Percentiles rank a stretch among this genome's conserved stretches.
These are phyloP conservation scores for Pedetes capensis DNA, from an alignment of 2,113 vertebrate species.

Conservation along the genomic window DNA sequence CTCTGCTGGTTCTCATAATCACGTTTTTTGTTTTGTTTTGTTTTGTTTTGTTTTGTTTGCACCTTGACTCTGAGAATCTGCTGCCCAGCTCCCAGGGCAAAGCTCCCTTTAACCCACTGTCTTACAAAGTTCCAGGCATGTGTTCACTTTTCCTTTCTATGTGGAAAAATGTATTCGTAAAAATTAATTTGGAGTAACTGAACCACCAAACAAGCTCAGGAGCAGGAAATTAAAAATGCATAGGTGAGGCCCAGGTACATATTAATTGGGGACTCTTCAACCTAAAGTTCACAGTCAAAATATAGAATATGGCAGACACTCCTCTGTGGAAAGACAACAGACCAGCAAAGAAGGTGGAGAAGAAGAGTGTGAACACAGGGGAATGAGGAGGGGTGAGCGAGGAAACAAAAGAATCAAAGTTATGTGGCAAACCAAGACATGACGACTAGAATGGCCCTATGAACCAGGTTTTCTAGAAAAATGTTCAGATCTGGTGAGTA, in stretches of 20 bases:
- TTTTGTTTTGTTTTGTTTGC: too few species aligned
- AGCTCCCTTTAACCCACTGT: background rate
- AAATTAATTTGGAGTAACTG: background rate
- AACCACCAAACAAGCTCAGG: background rate
- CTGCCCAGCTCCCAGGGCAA: background rate
- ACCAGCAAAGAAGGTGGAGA: background rate
- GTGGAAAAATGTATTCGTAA: background rate
- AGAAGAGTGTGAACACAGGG: background rate
- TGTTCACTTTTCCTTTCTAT: background rate
- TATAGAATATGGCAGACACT: background rate
- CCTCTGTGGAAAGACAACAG: background rate
- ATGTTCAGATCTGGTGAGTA: background rate
- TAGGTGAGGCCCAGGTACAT: background rate
- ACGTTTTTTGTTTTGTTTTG: background rate
- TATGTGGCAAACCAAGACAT: background rate
- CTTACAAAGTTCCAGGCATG: background rate
- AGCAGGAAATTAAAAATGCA: background rate
- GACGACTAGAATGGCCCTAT: background rate
- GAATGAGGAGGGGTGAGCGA: background rate
- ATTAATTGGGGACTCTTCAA: background rate
- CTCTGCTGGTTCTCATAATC: background rate
- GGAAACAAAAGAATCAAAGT: background rate
- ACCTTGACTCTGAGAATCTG: background rate
- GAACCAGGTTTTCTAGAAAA: background rate
- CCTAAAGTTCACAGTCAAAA: background rate